Evolutionary conservation across 2,797 vertebrate species (phyloP), one percentile per base, ranked within the genome.

Genomic region (Myotis vivesi): DNA sequence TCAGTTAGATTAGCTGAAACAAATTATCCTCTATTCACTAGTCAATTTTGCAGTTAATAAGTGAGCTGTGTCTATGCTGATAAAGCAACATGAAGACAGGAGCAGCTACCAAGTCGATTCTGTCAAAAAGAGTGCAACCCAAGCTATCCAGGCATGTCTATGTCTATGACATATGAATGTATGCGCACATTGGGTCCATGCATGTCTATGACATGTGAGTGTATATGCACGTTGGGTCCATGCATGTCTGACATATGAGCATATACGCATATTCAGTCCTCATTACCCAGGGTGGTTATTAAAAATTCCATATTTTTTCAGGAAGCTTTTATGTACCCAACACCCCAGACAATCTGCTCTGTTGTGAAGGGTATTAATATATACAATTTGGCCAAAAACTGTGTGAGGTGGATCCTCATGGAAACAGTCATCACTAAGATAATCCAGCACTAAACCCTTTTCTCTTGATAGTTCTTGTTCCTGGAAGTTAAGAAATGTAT

Each of bases 21-120:
- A 33, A 64, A n/a, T 77, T 46, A 19, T 41, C 3, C 3, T 30
- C n/a, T 89, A 3, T 76, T 6, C 41, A 5, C 46, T 69, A n/a
- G 88, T 88, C 73, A 79, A 6, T 51, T 87, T 59, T 89, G 22
- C 53, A 75, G 69, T 84, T 66, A 72, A 89, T 53, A 69, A 92
- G 30, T 80, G 85, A 89, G 59, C 44, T 23, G 25, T 73, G 15
- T 76, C 41, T 66, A 5, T 28, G 55, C 25, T 86, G 66, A 68
- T 36, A 77, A 80, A 69, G 41, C 19, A 46, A 4, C 49, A 6
- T 19, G 16, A 81, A 71, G 73, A 57, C 22, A 4, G 2, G 4
- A 33, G 25, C 6, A 75, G 1, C 30, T 36, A 30, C 16, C 11
- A 51, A 73, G 23, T 3, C 10, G 25, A n/a, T 38, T 41, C 17